Conservation (phyloP, 2,113 vertebrate genomes). For the Pongo pygmaeus region DNA sequence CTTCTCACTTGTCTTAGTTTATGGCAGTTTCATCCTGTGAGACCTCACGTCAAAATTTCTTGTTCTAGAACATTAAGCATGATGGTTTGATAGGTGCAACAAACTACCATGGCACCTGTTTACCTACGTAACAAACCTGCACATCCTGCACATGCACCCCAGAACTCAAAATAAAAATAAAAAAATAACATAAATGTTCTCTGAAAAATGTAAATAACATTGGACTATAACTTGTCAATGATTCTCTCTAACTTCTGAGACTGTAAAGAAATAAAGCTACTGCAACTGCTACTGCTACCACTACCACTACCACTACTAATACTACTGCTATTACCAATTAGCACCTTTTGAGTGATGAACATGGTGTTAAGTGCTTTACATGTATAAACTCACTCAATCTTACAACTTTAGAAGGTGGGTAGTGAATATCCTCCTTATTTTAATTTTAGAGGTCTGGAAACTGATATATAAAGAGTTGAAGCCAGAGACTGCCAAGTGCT, state of each 20-base stretch:
- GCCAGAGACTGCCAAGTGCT: neutral
- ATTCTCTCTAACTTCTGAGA: neutral
- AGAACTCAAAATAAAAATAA: no score
- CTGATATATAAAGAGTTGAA: neutral
- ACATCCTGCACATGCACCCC: no score
- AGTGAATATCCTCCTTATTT: neutral
- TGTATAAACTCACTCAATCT: neutral
- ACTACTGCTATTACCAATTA: neutral
- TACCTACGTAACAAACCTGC: no score
- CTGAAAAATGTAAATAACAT: neutral
- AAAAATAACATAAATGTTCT: neutral
- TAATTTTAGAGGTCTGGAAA: neutral
- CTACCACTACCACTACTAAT: neutral
- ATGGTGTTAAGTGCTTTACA: neutral
- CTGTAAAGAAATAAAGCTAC: neutral
- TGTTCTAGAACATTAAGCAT: neutral
- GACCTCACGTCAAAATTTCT: neutral
- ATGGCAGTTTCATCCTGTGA: neutral
- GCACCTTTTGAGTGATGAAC: neutral
- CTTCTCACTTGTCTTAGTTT: neutral
- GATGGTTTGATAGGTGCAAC: no score
- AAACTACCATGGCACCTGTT: no score
- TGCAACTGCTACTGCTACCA: neutral
- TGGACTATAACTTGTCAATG: neutral
- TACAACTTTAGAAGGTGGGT: neutral